Conservation (phyloP, 2,113 vertebrate genomes). For the Stomatorhinus ivindoensis region DNA sequence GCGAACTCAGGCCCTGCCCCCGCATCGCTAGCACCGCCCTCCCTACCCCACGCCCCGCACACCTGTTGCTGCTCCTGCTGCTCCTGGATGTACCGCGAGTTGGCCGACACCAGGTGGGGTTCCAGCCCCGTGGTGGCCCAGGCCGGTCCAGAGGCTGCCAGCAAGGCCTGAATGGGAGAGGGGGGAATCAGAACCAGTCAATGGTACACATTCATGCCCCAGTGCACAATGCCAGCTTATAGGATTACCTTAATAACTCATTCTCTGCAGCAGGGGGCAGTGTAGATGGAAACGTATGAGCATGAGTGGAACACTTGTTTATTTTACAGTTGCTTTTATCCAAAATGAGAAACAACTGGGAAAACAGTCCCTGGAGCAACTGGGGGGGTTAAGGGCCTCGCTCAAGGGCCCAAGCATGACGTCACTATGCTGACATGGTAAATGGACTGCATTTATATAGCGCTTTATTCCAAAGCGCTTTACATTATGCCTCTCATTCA, state of each 20-base stretch:
- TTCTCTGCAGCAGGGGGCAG: neutral
- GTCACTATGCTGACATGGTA: neutral
- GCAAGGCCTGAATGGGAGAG: conserved; percentile 46
- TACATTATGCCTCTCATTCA: no score
- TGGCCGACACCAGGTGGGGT: conserved; percentile 58
- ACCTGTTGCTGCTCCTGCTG: conserved; percentile 73
- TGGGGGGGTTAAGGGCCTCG: neutral
- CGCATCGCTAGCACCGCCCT: neutral
- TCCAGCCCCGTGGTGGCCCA: conserved; percentile 50
- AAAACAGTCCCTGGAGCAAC: neutral
- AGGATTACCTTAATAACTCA: neutral
- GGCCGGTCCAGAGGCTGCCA: conserved; percentile 32
- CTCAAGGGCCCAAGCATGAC: neutral
- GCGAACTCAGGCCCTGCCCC: neutral
- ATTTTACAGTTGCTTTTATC: neutral
- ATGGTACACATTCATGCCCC: neutral
- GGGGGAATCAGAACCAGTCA: neutral
- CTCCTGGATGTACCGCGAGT: conserved; percentile 64
- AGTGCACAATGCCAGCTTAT: neutral
- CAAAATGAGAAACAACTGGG: neutral
- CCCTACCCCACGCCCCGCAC: neutral
- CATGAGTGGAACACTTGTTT: neutral
- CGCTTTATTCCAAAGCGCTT: no score
- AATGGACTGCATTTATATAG: no score
- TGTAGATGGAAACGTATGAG: neutral